Evolutionary conservation across 2,113 vertebrate species (phyloP).

Genomic region (Centropus bengalensis): DNA sequence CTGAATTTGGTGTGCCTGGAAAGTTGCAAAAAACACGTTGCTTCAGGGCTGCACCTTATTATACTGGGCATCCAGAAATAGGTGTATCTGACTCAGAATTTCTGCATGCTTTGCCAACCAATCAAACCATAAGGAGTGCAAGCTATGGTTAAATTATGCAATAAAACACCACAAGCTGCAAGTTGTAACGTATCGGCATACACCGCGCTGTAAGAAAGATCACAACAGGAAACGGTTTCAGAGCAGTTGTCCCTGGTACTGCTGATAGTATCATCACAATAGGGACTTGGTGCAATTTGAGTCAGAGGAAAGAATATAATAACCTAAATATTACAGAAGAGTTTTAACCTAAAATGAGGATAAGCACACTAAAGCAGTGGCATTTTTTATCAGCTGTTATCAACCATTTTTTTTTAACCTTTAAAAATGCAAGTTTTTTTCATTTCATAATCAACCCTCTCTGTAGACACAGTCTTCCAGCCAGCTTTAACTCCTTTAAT

Average conservation of each 20-base stretch:
- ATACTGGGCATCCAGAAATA: conserved; percentile 54
- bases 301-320: not conserved
- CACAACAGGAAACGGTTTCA: conserved; percentile 18
- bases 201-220: not conserved
- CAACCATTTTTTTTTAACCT: not conserved
- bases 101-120: conserved; percentile 63
- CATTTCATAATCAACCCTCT: not conserved
- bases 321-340: not conserved
- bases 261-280: not conserved
- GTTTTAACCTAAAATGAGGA: not conserved
- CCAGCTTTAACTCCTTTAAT: not conserved
- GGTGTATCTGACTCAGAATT: conserved; percentile 71
- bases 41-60: conserved; percentile 57
- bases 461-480: not conserved
- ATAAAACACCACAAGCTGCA: conserved; percentile 33
- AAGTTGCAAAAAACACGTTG: conserved; percentile 25
- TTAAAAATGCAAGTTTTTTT: not conserved
- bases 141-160: conserved; percentile 62
- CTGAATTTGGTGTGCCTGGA: conserved; percentile 25
- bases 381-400: not conserved
- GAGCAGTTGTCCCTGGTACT: not conserved
- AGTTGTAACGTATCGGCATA: not conserved
- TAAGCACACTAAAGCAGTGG: not conserved
- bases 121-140: conserved; percentile 39
- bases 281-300: not conserved